Percentiles rank a stretch among this genome's conserved stretches.
phyloP scores from a whole-genome alignment of 2,797 vertebrate species.

The Anas georgica region DNA sequence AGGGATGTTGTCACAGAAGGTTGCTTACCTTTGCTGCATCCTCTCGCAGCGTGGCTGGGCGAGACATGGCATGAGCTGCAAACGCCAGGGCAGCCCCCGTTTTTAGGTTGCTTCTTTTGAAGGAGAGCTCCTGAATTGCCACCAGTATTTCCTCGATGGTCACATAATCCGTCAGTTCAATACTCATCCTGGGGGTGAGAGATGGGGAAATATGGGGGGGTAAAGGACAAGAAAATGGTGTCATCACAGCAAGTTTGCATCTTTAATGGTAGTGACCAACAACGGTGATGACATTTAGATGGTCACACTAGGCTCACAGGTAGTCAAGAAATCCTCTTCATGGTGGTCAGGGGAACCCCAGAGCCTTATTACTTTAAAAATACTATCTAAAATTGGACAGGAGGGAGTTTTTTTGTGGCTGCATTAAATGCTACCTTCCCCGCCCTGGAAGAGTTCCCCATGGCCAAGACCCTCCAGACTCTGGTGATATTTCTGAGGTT shows the following conservation, averaged over 20 bases:
- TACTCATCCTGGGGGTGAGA: conserved; percentile 11
- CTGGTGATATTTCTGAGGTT: not conserved
- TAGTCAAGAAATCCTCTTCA: not conserved
- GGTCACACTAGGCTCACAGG: not conserved
- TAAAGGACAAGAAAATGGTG: not conserved
- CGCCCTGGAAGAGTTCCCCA: not conserved
- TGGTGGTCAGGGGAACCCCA: not conserved
- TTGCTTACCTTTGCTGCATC: conserved; percentile 83
- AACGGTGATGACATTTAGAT: rapidly evolving
- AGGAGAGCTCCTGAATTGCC: conserved; percentile 78
- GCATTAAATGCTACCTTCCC: not conserved
- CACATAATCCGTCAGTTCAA: conserved; percentile 78
- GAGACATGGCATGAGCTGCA: conserved; percentile 79
- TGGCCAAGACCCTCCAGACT: rapidly evolving
- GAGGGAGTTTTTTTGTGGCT: rapidly evolving
- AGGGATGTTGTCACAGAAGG: not conserved
- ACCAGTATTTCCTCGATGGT: conserved; percentile 77
- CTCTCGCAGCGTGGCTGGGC: conserved; percentile 74
- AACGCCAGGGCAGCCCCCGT: conserved; percentile 82
- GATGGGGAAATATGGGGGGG: not conserved
- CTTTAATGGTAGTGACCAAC: rapidly evolving
- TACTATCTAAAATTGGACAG: not conserved
- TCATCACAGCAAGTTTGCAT: not conserved
- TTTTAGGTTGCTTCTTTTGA: conserved; percentile 79
- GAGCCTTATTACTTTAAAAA: rapidly evolving